These are phyloP conservation scores for Pandemis corylana DNA, from an alignment of 2,888 invertebrate species.

Conservation along the genomic window DNA sequence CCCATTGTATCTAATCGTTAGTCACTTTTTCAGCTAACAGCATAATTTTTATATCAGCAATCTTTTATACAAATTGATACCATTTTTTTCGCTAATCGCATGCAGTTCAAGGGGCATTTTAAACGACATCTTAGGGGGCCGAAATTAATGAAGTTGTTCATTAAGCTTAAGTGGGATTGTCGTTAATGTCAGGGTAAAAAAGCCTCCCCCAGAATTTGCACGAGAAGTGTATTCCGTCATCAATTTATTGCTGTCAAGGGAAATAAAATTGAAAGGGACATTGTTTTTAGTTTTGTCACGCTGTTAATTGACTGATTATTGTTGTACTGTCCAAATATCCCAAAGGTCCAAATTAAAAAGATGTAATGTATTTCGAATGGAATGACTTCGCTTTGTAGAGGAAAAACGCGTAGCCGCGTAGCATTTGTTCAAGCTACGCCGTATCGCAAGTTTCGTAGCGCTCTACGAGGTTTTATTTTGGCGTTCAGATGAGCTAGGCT, in stretches of 20 bases:
- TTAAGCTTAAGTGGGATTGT: conserved; percentile 76
- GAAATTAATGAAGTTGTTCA: conserved; percentile 80
- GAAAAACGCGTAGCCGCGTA: conserved; percentile 29
- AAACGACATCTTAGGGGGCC: conserved; percentile 51
- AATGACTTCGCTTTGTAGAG: neutral
- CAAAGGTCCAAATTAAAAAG: neutral
- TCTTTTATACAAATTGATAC: conserved; percentile 11
- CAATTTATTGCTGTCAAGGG: conserved; percentile 30
- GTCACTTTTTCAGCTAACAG: neutral
- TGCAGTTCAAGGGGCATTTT: conserved; percentile 32
- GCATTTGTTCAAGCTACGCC: conserved; percentile 25
- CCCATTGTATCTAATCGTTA: too few relatives aligned
- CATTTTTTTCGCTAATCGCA: conserved; percentile 23
- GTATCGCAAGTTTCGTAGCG: conserved; percentile 17
- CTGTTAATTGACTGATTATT: conserved; percentile 7
- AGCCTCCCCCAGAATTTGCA: conserved; percentile 38
- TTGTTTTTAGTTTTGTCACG: conserved; percentile 7
- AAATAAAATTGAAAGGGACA: conserved; percentile 16
- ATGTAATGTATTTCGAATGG: neutral
- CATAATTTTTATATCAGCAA: neutral
- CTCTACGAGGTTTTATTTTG: conserved; percentile 8
- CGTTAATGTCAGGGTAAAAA: conserved; percentile 62
- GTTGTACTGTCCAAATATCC: neutral
- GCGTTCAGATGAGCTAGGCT: neutral
- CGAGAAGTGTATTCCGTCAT: conserved; percentile 24